phyloP scores from a whole-genome alignment of 92 coral and sea anemone species.

The Epizoanthus rinbou region DNA sequence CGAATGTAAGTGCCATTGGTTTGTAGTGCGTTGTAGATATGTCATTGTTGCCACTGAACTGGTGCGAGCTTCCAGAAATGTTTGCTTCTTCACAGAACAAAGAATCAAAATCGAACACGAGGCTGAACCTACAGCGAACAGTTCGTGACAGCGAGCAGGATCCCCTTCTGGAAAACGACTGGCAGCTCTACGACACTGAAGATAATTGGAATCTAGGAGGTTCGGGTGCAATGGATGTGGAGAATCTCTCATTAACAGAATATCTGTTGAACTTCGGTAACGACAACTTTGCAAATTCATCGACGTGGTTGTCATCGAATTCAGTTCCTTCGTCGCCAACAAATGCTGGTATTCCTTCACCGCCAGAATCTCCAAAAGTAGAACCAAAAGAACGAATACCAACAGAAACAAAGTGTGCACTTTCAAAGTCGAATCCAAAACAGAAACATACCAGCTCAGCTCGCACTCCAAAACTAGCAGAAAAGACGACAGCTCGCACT shows the following conservation, averaged over 20 bases:
- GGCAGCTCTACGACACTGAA: conserved; percentile 24
- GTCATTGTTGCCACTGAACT: conserved; percentile 23
- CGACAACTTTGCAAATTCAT: conserved; percentile 31
- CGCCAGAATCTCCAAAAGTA: conserved; percentile 12
- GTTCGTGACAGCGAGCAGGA: not conserved
- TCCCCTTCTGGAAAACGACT: conserved; percentile 21
- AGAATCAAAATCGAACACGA: not conserved
- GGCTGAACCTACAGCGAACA: not conserved
- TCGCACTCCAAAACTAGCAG: not conserved
- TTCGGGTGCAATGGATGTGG: conserved; percentile 55
- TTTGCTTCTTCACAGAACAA: conserved; percentile 36
- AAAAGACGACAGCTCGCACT: not conserved
- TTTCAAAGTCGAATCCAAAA: not conserved
- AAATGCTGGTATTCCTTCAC: conserved; percentile 25
- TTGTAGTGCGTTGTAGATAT: not conserved
- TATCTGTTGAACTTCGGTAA: conserved; percentile 67
- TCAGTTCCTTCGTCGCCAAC: conserved; percentile 28
- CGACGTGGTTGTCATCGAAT: conserved; percentile 23
- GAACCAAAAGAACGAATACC: not conserved
- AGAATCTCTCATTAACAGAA: conserved; percentile 72
- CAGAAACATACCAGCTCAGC: not conserved
- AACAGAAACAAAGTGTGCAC: not conserved
- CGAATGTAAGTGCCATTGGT: conserved; percentile 33
- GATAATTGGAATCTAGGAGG: conserved; percentile 13
- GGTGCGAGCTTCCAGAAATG: conserved; percentile 44